phyloP scores from a whole-genome alignment of 2,113 vertebrate genomes.

The Callipepla squamata region DNA sequence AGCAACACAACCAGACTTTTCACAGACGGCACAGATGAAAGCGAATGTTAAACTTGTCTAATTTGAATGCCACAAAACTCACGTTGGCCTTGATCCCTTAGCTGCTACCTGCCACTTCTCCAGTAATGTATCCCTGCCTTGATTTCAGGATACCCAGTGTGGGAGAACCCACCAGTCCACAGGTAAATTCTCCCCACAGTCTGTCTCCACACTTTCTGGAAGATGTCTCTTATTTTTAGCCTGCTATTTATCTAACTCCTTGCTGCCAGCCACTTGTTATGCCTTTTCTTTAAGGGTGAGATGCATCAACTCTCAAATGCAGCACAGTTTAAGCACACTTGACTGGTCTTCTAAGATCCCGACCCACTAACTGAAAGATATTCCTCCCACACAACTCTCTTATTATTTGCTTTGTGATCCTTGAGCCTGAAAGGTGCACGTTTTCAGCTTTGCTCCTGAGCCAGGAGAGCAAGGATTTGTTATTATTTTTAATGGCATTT shows the following conservation, averaged over 20 bases:
- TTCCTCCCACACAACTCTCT: slow-evolving; percentile 33
- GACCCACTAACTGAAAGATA: background rate
- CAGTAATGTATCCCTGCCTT: background rate
- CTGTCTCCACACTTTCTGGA: background rate
- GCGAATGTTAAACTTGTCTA: background rate
- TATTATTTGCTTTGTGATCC: slow-evolving; percentile 42
- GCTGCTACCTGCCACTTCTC: background rate
- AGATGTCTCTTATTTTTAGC: background rate
- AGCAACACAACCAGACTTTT: slow-evolving; percentile 8
- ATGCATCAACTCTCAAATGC: slow-evolving; percentile 15
- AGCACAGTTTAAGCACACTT: slow-evolving; percentile 26
- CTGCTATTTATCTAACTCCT: background rate
- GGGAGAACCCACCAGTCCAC: background rate
- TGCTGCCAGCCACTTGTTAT: slow-evolving; percentile 13
- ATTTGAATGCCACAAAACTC: background rate
- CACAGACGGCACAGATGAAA: slow-evolving; percentile 5
- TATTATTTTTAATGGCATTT: slow-evolving; percentile 44
- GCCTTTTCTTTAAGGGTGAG: slow-evolving; percentile 10
- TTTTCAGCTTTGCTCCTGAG: slow-evolving; percentile 37
- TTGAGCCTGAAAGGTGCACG: background rate
- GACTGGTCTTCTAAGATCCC: slow-evolving; percentile 6
- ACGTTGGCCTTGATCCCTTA: background rate
- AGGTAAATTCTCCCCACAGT: background rate
- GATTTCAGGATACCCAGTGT: background rate
- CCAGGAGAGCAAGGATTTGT: background rate